Conservation (phyloP, 2,797 vertebrate genomes). For the Muscicapa comitata region DNA sequence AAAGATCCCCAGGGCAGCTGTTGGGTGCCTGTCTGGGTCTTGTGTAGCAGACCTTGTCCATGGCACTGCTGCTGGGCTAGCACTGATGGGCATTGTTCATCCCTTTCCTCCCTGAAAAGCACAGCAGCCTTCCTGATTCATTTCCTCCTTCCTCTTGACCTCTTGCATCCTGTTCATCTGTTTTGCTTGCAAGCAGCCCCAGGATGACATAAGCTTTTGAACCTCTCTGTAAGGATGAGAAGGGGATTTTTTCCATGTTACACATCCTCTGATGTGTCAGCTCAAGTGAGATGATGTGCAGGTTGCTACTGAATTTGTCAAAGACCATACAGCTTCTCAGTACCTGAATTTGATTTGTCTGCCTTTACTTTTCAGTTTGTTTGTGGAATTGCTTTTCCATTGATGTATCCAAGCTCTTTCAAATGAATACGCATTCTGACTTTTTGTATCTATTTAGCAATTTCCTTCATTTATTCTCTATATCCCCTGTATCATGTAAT, state of each 20-base stretch:
- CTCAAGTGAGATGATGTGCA: background rate
- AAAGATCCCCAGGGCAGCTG: accelerated
- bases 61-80: background rate
- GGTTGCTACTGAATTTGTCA: background rate
- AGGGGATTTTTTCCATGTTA: background rate
- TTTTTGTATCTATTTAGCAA: background rate
- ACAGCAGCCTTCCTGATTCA: background rate
- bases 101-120: background rate
- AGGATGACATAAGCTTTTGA: background rate
- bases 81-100: accelerated
- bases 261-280: background rate
- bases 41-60: accelerated
- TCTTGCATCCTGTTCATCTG: background rate
- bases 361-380: background rate
- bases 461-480: background rate
- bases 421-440: background rate
- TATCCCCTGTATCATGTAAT: background rate
- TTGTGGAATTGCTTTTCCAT: background rate
- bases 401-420: background rate
- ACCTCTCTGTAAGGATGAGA: background rate
- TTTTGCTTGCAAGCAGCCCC: background rate
- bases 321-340: background rate
- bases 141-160: background rate
- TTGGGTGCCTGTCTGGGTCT: background rate
- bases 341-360: background rate